Evolutionary conservation across 1,140 invertebrate genomes (phyloP).

Genomic region (Papilio helenus): DNA sequence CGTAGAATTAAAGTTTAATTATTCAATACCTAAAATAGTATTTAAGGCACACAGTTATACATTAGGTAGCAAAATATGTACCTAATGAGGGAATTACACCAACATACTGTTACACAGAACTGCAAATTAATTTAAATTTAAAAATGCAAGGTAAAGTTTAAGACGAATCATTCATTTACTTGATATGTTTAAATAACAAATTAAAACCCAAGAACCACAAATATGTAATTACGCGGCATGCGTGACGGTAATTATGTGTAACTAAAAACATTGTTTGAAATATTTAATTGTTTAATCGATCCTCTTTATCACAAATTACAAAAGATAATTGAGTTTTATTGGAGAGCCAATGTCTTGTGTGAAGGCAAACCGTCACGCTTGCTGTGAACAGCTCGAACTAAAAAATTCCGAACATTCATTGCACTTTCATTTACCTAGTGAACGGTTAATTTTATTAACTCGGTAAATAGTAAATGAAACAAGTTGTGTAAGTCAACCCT

Average conservation of each 20-base stretch:
- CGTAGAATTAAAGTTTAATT: no score
- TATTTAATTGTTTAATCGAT: constrained; percentile 18
- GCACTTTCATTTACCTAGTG: constrained; percentile 14
- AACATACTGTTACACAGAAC: neutral
- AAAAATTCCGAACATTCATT: neutral
- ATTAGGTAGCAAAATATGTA: neutral
- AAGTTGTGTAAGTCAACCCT: neutral
- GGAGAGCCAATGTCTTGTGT: neutral
- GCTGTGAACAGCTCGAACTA: neutral
- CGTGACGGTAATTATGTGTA: neutral
- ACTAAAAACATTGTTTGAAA: constrained; percentile 1
- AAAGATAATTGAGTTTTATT: constrained; percentile 17
- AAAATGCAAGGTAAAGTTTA: neutral
- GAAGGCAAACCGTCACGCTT: constrained; percentile 9
- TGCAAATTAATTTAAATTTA: neutral
- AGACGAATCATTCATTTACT: neutral
- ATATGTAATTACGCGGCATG: neutral
- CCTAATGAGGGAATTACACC: neutral
- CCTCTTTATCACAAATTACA: constrained; percentile 16
- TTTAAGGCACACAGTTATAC: neutral
- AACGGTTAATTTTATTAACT: neutral
- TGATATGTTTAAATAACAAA: neutral
- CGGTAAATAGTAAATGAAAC: neutral
- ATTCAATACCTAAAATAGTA: neutral
- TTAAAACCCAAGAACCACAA: neutral